Evolutionary conservation across 2,113 vertebrate genomes (phyloP).

Genomic region (Sylvietta virens): DNA sequence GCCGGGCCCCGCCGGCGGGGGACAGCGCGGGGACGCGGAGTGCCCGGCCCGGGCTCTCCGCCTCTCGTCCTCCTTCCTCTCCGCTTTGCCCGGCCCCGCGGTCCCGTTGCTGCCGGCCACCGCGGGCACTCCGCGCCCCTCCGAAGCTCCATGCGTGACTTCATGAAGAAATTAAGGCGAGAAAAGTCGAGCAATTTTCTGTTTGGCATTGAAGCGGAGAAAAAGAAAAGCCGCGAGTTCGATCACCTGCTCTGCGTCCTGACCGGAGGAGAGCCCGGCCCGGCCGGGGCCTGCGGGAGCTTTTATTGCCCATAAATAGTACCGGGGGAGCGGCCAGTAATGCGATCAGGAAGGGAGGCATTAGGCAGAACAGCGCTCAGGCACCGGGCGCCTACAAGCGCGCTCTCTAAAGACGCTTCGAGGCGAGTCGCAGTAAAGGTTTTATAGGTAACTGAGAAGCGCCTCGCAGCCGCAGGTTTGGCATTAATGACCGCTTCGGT

Average conservation of each 20-base stretch:
- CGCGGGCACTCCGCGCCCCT: background rate
- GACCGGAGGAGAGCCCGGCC: background rate
- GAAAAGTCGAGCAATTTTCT: background rate
- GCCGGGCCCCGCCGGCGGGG: background rate
- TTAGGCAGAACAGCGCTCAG: background rate
- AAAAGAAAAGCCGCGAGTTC: background rate
- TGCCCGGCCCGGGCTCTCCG: accelerated
- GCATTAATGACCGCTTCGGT: background rate
- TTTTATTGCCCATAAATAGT: constrained; percentile 59
- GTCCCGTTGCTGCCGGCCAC: background rate
- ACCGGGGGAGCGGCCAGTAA: constrained; percentile 4
- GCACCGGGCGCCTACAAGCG: background rate
- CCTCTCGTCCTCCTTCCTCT: too few species aligned
- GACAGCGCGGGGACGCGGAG: accelerated
- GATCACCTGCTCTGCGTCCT: background rate
- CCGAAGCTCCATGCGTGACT: background rate
- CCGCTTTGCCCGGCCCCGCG: too few species aligned
- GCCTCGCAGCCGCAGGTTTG: background rate
- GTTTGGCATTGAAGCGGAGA: background rate
- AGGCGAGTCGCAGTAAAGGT: background rate
- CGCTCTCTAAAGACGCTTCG: background rate
- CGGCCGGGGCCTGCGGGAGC: background rate
- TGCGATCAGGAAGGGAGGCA: constrained; percentile 37
- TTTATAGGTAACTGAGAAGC: background rate
- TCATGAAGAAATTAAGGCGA: background rate